Evolutionary conservation across 1,140 invertebrate genomes (phyloP), one percentile per base, ranked within the genome.

Genomic region (Hylaeus anthracinus): DNA sequence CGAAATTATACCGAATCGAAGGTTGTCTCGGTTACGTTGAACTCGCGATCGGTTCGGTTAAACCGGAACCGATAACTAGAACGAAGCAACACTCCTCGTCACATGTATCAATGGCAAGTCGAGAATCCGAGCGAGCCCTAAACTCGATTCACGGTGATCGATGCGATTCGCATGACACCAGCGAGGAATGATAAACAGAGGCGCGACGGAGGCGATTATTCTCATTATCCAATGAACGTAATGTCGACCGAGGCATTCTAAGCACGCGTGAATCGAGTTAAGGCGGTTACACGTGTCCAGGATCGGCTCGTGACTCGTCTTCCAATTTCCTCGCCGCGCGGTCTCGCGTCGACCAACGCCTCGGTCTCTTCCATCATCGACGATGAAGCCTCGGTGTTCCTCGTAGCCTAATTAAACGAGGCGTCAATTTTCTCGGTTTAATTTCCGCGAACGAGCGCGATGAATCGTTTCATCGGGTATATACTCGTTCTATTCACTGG

Each of bases 241-340:
- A 75, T 69, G 64, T 9, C 55, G 12, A 14, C 39, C 45, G 60
- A 39, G 65, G 72, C 76, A 91, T 91, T 90, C 86, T 43, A 73
- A 71, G 70, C 90, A 91, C 90, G 90, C 84, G 84, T 72, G 78
- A 90, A 86, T 83, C 70, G 84, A 82, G 81, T 88, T 86, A 87
- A 88, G 84, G 80, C 84, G 86, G 86, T 88, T 90, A 91, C 88
- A 89, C 86, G 81, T 90, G 90, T 90, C 84, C 78, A 64, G 56
- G 63, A 85, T 86, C 82, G 85, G 81, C 86, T 83, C 90, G 90
- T 91, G 90, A 90, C 89, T 89, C 81, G 89, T 89, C 88, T 91
- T 87, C 78, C 83, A 89, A 90, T 90, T 79, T 79, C 79, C 70
- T 65, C 61, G 48, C 51, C 79, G 82, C 78, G 69, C 45, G 5